A percentile compares a stretch with the other conserved stretches of the same genome.
phyloP scores from a whole-genome alignment of 2,888 invertebrate species.

The Metacarcinus magister region DNA sequence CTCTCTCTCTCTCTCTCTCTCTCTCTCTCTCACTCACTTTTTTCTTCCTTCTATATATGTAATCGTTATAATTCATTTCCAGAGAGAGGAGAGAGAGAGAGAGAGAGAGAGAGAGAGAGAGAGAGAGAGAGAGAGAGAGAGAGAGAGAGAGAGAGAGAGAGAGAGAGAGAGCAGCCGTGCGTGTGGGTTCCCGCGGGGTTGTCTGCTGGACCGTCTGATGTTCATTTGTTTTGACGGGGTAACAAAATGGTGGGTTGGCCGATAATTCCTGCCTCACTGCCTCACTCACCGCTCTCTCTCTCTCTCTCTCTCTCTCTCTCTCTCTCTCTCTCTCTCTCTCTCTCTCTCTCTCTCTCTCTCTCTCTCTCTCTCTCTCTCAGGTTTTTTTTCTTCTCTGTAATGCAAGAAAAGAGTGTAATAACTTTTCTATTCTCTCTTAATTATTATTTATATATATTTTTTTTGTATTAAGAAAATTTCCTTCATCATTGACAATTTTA shows the following conservation, averaged over 20 bases:
- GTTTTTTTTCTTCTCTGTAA: neutral
- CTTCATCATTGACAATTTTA: neutral
- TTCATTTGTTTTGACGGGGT: conserved; percentile 66
- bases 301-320: neutral
- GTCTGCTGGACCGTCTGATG: conserved; percentile 57
- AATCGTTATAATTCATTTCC: neutral
- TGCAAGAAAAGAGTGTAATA: too few species aligned
- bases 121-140: conserved; percentile 65
- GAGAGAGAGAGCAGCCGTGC: conserved; percentile 41
- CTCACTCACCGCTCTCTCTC: conserved; percentile 10
- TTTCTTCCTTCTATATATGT: neutral
- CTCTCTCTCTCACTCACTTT: neutral
- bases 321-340: neutral
- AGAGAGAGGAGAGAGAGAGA: conserved; percentile 59
- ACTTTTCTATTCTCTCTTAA: neutral
- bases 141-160: conserved; percentile 20
- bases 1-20: neutral
- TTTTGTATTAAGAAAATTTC: too few species aligned
- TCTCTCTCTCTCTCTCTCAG: conserved; percentile 65
- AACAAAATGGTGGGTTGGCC: conserved; percentile 59
- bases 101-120: conserved; percentile 50
- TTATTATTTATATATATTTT: too few species aligned
- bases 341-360: conserved; percentile 64
- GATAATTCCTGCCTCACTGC: conserved; percentile 47
- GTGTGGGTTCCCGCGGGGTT: conserved; percentile 54